These are phyloP conservation scores for Holotrichia oblita DNA, from an alignment of 1,140 invertebrate genomes.

Conservation along the genomic window DNA sequence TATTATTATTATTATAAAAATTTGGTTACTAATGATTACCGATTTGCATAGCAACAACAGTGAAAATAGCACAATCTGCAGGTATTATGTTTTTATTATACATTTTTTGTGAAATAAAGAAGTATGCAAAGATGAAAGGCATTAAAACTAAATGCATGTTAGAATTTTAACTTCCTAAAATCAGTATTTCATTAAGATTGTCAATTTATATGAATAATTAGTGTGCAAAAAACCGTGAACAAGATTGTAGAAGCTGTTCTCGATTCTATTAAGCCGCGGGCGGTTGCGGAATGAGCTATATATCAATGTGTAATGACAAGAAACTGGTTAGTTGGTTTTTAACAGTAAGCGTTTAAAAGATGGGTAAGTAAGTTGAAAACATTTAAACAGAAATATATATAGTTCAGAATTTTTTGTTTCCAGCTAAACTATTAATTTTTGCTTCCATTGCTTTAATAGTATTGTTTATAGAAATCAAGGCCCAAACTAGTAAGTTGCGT, in stretches of 20 bases:
- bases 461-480: not conserved
- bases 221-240: not conserved
- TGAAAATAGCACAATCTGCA: no score
- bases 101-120: no score
- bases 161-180: no score
- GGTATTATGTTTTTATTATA: no score
- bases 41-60: no score
- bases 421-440: conserved; percentile 8
- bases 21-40: no score
- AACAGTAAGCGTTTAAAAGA: not conserved
- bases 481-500: conserved; percentile 1
- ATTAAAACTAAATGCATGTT: no score
- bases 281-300: not conserved
- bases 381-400: not conserved
- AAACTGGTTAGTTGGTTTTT: conserved; percentile 30
- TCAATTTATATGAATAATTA: not conserved
- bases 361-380: not conserved
- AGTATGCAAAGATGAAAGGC: no score
- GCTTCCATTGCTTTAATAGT: not conserved
- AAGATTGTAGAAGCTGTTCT: not conserved
- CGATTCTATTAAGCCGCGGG: not conserved
- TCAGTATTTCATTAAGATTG: no score
- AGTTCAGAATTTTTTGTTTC: not conserved
- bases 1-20: no score
- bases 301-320: conserved; percentile 9